phyloP scores from a whole-genome alignment of 2,888 invertebrate genomes.

The Limulus polyphemus region DNA sequence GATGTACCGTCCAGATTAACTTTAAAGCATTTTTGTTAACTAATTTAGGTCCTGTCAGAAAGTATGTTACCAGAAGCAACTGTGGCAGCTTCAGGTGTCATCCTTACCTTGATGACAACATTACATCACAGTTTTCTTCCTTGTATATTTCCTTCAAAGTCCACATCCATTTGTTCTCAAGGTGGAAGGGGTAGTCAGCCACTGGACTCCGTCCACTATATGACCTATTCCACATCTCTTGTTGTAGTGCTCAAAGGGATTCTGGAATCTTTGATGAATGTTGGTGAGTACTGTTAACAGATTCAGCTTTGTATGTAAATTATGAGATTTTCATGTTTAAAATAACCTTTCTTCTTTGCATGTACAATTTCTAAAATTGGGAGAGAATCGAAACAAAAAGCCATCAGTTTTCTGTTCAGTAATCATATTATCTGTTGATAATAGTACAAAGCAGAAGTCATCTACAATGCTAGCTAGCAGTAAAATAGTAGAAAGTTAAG shows the following conservation, averaged over 20 bases:
- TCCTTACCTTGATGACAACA: constrained; percentile 62
- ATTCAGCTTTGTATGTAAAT: neutral
- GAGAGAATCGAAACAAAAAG: neutral
- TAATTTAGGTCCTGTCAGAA: constrained; percentile 43
- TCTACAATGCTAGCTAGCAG: too few relatives aligned
- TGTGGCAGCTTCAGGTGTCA: constrained; percentile 62
- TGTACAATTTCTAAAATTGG: neutral
- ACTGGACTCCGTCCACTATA: constrained; percentile 20
- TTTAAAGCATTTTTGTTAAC: too few relatives aligned
- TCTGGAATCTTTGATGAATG: constrained; percentile 66
- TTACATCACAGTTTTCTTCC: constrained; percentile 43
- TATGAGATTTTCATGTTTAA: too few relatives aligned
- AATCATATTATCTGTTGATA: too few relatives aligned
- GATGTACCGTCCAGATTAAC: too few relatives aligned
- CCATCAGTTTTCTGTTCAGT: neutral
- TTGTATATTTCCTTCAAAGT: constrained; percentile 53
- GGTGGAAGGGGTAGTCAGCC: too few relatives aligned
- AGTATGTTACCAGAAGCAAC: constrained; percentile 64
- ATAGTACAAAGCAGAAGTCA: too few relatives aligned
- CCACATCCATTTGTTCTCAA: constrained; percentile 7
- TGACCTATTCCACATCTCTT: constrained; percentile 30
- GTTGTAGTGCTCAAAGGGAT: constrained; percentile 48
- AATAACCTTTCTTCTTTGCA: too few relatives aligned
- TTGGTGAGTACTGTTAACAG: constrained; percentile 42
- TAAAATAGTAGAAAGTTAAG: too few relatives aligned